Evolutionary conservation across 2,113 vertebrate species (phyloP).

Genomic region (Opisthocomus hoazin): DNA sequence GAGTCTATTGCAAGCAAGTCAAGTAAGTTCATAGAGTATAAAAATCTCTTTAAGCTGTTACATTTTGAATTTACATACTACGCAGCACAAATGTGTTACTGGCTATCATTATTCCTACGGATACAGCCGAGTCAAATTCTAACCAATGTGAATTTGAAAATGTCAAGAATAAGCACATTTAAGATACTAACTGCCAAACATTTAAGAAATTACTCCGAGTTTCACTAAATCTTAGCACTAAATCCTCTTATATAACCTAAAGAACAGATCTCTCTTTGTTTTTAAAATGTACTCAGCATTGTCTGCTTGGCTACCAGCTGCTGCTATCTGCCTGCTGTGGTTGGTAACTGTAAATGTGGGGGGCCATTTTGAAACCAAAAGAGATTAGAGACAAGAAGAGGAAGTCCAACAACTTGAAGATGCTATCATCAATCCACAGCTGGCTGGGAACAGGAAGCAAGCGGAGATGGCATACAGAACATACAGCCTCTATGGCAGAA

Average conservation of each 20-base stretch:
- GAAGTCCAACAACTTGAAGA: constrained; percentile 76
- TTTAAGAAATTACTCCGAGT: not conserved
- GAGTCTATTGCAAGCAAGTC: not conserved
- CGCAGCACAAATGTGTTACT: not conserved
- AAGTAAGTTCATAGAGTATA: not conserved
- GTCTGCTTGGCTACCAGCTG: constrained; percentile 38
- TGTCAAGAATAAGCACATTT: not conserved
- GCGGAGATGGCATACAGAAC: constrained; percentile 21
- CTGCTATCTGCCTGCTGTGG: constrained; percentile 52
- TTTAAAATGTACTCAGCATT: not conserved
- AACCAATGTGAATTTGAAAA: not conserved
- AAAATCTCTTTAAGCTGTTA: not conserved
- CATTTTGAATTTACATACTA: not conserved
- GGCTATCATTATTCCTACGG: not conserved
- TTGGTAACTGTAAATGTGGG: constrained; percentile 60
- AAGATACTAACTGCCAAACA: not conserved
- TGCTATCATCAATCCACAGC: constrained; percentile 77
- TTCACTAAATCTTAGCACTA: constrained; percentile 5
- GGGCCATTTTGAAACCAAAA: constrained; percentile 67
- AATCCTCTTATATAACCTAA: constrained; percentile 21
- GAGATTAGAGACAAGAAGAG: constrained; percentile 70
- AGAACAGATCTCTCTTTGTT: constrained; percentile 14
- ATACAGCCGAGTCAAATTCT: not conserved
- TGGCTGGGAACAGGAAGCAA: constrained; percentile 73
- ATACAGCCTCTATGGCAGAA: not conserved